These are phyloP conservation scores for Zosterops japonicus DNA, from an alignment of 2,113 vertebrate genomes.

Conservation along the genomic window DNA sequence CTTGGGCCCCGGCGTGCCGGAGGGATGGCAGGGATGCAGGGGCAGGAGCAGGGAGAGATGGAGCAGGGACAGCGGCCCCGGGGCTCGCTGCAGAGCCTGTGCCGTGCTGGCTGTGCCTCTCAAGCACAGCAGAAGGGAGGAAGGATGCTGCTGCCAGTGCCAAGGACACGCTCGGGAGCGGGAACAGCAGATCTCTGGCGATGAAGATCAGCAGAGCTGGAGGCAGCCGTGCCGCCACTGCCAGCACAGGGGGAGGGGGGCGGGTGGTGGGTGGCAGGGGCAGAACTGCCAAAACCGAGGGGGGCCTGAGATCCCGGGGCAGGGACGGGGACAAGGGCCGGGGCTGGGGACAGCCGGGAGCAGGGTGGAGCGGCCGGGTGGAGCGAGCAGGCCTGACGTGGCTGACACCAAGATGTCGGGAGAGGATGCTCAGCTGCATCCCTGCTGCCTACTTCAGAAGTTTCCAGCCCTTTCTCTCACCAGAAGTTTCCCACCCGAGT, in stretches of 20 bases:
- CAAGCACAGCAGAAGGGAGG: conserved; percentile 7
- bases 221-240: neutral
- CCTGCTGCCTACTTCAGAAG: conserved; percentile 4
- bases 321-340: accelerated
- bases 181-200: neutral
- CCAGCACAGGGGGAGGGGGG: neutral
- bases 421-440: neutral
- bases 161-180: neutral
- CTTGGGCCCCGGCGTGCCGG: accelerated
- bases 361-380: neutral
- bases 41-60: neutral
- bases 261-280: neutral
- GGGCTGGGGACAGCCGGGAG: neutral
- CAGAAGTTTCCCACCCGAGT: neutral
- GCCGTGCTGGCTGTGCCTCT: neutral
- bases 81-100: neutral
- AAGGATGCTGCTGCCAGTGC: neutral
- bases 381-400: neutral
- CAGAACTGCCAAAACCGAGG: neutral
- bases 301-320: accelerated
- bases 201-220: neutral
- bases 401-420: neutral
- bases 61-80: accelerated
- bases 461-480: neutral
- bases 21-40: neutral